phyloP scores from a whole-genome alignment of 2,888 invertebrate genomes.

The Neoitamus cyanurus region DNA sequence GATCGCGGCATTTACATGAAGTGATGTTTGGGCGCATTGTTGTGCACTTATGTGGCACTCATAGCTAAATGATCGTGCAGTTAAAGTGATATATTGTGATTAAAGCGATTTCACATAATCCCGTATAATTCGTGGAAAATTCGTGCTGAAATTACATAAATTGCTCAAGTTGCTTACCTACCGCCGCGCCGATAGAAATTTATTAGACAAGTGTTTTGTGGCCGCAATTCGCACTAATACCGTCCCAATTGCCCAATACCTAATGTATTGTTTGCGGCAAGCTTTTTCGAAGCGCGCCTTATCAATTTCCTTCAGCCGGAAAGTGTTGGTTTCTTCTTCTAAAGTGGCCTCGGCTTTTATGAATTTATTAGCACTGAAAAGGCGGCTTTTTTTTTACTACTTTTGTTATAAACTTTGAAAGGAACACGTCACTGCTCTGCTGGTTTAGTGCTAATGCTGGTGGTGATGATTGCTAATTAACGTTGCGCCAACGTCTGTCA shows the following conservation, averaged over 20 bases:
- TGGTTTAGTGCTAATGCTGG: background rate
- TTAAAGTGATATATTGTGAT: background rate
- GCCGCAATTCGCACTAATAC: background rate
- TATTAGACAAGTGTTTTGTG: slow-evolving; percentile 12
- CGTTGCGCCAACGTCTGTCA: background rate
- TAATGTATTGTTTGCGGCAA: background rate
- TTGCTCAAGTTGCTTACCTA: background rate
- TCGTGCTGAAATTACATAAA: background rate
- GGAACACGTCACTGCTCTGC: background rate
- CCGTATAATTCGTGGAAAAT: background rate
- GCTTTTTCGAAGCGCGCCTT: background rate
- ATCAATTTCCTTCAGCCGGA: slow-evolving; percentile 12
- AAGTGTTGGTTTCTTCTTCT: background rate
- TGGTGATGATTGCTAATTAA: background rate
- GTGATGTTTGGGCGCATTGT: background rate
- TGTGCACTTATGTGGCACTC: background rate
- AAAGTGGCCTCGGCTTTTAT: slow-evolving; percentile 22
- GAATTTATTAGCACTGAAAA: slow-evolving; percentile 35
- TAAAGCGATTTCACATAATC: background rate
- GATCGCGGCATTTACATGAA: background rate
- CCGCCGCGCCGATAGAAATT: background rate
- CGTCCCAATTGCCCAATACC: background rate
- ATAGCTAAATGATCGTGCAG: background rate
- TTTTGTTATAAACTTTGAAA: background rate
- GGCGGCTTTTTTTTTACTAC: background rate